These are phyloP conservation scores for Hormaphis cornu DNA, from an alignment of 1,140 invertebrate genomes.

Conservation along the genomic window DNA sequence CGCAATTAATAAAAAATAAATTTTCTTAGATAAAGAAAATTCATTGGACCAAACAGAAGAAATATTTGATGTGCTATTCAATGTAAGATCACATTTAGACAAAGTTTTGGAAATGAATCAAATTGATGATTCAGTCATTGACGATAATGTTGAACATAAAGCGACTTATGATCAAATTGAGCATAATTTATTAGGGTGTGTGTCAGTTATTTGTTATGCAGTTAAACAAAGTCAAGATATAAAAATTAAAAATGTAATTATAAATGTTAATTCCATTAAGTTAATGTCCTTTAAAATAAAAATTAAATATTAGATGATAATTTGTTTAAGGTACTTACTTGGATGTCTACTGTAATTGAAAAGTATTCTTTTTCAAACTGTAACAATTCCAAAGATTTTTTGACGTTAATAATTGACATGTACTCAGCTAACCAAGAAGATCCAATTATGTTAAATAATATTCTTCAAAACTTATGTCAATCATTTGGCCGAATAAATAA, in stretches of 20 bases:
- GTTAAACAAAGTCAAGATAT: neutral
- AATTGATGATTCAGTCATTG: neutral
- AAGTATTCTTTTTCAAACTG: slow-evolving; percentile 13
- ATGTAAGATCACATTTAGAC: slow-evolving; percentile 2
- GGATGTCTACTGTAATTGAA: neutral
- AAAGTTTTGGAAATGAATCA: slow-evolving; percentile 9
- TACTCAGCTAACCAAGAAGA: slow-evolving; percentile 7
- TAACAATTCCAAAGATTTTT: slow-evolving; percentile 1
- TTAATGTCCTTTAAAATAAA: too few species aligned
- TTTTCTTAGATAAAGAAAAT: neutral
- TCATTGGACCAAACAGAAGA: neutral
- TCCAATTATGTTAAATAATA: slow-evolving; percentile 4
- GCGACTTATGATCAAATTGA: neutral
- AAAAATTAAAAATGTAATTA: slow-evolving; percentile 7
- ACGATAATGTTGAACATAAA: neutral
- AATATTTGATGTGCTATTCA: slow-evolving; percentile 1
- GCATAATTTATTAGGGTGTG: neutral
- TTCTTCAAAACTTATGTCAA: neutral
- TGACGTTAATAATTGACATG: neutral
- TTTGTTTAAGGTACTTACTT: neutral
- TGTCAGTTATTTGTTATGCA: neutral
- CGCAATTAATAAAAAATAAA: neutral
- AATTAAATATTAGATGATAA: too few species aligned
- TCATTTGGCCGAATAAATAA: slow-evolving; percentile 6
- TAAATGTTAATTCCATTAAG: neutral